Conservation (phyloP, 2,888 invertebrate species). For the Orthosia gracilis region DNA sequence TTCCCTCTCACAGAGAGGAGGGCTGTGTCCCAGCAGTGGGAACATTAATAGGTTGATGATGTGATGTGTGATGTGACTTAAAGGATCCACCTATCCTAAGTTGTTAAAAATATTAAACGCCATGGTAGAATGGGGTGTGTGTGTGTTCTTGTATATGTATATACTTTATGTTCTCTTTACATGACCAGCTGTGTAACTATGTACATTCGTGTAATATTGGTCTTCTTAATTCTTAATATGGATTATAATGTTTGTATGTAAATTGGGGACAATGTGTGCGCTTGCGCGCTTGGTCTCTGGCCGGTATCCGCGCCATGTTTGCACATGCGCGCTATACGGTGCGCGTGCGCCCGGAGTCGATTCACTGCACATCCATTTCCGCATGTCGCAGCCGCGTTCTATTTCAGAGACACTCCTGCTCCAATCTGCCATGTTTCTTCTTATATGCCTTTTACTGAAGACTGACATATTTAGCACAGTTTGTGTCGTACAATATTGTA, state of each 20-base stretch:
- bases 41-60: too few species aligned
- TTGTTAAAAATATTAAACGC: not conserved
- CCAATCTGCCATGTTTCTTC: constrained; percentile 58
- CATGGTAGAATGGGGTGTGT: not conserved
- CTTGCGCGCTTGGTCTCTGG: not conserved
- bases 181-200: not conserved
- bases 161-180: not conserved
- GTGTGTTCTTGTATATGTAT: too few species aligned
- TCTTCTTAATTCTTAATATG: constrained; percentile 12
- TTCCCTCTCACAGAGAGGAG: too few species aligned
- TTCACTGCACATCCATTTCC: constrained; percentile 80
- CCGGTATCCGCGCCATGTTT: constrained; percentile 41
- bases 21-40: too few species aligned
- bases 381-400: constrained; percentile 81
- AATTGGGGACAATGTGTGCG: constrained; percentile 29
- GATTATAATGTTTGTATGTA: constrained; percentile 23
- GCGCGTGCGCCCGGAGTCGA: constrained; percentile 59
- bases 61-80: too few species aligned
- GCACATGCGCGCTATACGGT: constrained; percentile 48
- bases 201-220: constrained; percentile 2
- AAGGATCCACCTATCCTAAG: not conserved
- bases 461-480: constrained; percentile 23
- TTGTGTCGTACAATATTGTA: not conserved
- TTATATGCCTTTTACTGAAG: constrained; percentile 36
- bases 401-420: constrained; percentile 76